These are phyloP conservation scores for Zapus hudsonius DNA, from an alignment of 2,113 vertebrate species.

Conservation along the genomic window DNA sequence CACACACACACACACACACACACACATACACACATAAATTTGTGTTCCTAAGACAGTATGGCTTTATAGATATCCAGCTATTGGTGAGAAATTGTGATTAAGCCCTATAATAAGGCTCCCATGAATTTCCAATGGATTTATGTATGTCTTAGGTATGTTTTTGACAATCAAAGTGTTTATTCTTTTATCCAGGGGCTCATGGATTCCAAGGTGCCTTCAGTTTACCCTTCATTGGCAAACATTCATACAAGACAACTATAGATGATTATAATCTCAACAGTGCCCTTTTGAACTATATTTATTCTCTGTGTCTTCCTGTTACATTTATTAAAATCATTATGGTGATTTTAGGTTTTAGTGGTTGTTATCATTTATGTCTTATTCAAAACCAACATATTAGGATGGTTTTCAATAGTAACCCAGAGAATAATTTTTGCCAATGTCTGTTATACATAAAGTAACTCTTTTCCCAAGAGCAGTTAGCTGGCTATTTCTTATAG, in stretches of 20 bases:
- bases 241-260: background rate
- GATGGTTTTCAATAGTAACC: background rate
- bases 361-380: no score
- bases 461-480: background rate
- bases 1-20: background rate
- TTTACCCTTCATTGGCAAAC: background rate
- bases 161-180: background rate
- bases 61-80: background rate
- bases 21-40: background rate
- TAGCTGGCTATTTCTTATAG: background rate
- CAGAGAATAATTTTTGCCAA: background rate
- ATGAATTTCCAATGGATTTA: background rate
- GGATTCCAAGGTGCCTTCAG: background rate
- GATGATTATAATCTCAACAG: background rate
- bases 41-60: background rate
- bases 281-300: rapidly evolving
- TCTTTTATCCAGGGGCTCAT: background rate
- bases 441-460: background rate
- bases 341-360: no score
- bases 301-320: background rate
- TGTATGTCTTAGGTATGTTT: background rate
- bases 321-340: no score
- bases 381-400: no score
- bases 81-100: background rate
- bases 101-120: background rate